phyloP scores from a whole-genome alignment of 2,888 invertebrate species.

The Chymomyza caudatula region DNA sequence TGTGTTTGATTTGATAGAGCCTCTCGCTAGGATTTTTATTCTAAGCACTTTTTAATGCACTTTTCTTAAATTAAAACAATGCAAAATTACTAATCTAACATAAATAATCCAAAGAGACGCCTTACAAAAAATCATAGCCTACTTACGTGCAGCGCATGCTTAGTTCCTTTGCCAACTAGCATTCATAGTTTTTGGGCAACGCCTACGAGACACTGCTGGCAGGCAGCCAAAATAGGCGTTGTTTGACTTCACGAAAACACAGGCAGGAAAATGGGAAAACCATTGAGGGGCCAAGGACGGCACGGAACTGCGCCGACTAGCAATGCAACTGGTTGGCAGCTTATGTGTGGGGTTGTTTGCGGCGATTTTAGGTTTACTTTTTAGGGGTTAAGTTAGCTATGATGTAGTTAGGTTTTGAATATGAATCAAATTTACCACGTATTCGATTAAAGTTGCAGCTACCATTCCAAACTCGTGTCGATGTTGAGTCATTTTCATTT shows the following conservation, averaged over 20 bases:
- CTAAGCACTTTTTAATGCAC: slow-evolving; percentile 30
- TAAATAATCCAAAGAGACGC: slow-evolving; percentile 9
- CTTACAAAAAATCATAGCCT: slow-evolving; percentile 52
- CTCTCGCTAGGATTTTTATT: slow-evolving; percentile 13
- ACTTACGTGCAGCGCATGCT: slow-evolving; percentile 55
- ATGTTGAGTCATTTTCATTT: too few species aligned
- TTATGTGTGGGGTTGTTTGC: background rate
- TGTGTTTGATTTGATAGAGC: slow-evolving; percentile 22
- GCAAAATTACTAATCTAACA: slow-evolving; percentile 29
- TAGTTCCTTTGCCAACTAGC: slow-evolving; percentile 12
- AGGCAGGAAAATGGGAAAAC: background rate
- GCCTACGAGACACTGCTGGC: slow-evolving; percentile 50
- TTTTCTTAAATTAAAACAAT: slow-evolving; percentile 37
- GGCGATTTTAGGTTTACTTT: background rate
- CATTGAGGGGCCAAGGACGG: background rate
- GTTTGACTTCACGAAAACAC: slow-evolving; percentile 23
- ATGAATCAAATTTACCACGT: too few species aligned
- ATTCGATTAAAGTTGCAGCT: too few species aligned
- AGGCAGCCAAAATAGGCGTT: slow-evolving; percentile 54
- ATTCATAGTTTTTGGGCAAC: slow-evolving; percentile 31
- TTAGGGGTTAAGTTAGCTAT: background rate
- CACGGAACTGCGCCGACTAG: slow-evolving; percentile 5
- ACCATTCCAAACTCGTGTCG: too few species aligned
- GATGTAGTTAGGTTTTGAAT: background rate
- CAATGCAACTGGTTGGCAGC: slow-evolving; percentile 54